phyloP scores from a whole-genome alignment of 2,888 invertebrate genomes.

The Athripsodes cinereus region DNA sequence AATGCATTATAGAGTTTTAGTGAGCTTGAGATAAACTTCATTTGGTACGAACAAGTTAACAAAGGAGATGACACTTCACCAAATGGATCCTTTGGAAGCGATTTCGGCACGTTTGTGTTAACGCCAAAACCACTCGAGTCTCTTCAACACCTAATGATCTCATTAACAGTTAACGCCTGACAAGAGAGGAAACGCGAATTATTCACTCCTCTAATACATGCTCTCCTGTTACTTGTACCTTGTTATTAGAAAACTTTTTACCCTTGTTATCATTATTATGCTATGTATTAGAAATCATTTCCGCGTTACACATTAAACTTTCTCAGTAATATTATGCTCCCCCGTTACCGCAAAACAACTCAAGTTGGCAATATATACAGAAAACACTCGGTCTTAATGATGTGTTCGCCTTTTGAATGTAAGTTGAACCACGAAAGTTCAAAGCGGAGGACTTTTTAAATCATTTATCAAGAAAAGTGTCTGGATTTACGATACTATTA shows the following conservation, averaged over 20 bases:
- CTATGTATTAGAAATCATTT: constrained; percentile 21
- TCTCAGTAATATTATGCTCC: not conserved
- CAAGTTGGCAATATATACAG: constrained; percentile 22
- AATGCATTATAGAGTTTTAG: not conserved
- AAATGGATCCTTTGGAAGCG: constrained; percentile 20
- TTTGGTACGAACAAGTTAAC: constrained; percentile 4
- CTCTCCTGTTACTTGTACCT: not conserved
- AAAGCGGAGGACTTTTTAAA: constrained; percentile 15
- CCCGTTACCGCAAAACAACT: constrained; percentile 17
- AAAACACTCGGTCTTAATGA: constrained; percentile 19
- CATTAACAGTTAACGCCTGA: constrained; percentile 27
- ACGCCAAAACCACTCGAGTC: constrained; percentile 26
- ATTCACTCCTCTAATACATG: constrained; percentile 6
- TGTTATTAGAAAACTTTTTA: constrained; percentile 17
- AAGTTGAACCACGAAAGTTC: constrained; percentile 4
- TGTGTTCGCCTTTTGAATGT: constrained; percentile 22
- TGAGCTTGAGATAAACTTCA: not conserved
- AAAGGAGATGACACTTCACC: constrained; percentile 8
- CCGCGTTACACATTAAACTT: constrained; percentile 8
- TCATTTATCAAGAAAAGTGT: constrained; percentile 15
- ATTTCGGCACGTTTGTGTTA: constrained; percentile 23
- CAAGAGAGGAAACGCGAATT: constrained; percentile 15
- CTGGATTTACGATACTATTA: constrained; percentile 10
- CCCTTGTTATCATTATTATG: constrained; percentile 11
- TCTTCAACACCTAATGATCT: constrained; percentile 27